Conservation (phyloP, 2,888 invertebrate species). For the Brenthis hecate region DNA sequence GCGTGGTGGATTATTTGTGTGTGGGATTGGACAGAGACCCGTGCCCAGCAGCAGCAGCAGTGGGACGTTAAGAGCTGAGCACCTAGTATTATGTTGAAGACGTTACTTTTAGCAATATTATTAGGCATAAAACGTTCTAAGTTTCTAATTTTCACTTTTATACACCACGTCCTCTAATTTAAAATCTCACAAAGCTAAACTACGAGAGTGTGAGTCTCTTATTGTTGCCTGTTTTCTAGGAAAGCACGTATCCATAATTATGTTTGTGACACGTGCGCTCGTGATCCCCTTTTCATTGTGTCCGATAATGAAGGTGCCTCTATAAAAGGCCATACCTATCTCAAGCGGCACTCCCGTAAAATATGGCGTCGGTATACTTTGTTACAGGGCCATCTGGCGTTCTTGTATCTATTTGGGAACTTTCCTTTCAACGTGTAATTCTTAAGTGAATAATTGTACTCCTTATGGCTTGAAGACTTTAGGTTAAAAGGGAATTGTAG, state of each 20-base stretch:
- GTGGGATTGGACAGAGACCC: no score
- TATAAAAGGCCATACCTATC: constrained; percentile 34
- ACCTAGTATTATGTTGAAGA: no score
- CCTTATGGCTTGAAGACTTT: no score
- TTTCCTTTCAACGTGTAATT: neutral
- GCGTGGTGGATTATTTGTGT: no score
- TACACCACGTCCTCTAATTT: neutral
- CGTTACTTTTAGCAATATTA: no score
- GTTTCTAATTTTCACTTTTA: no score
- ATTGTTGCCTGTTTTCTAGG: constrained; percentile 29
- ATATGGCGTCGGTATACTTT: constrained; percentile 20
- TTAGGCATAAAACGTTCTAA: no score
- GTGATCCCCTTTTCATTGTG: constrained; percentile 37
- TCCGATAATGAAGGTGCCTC: constrained; percentile 37
- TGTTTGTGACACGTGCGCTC: constrained; percentile 35
- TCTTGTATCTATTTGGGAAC: constrained; percentile 6
- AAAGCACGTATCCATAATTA: constrained; percentile 36
- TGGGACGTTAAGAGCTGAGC: no score
- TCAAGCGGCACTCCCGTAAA: constrained; percentile 25
- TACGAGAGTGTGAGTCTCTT: neutral
- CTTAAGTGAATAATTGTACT: neutral
- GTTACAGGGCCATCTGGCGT: constrained; percentile 13
- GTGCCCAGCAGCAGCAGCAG: no score
- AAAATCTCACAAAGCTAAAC: constrained; percentile 5
- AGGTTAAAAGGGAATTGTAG: no score